Base-by-base conservation (phyloP, 2,797 vertebrate genomes). In the Austrolebias charrua region DNA sequence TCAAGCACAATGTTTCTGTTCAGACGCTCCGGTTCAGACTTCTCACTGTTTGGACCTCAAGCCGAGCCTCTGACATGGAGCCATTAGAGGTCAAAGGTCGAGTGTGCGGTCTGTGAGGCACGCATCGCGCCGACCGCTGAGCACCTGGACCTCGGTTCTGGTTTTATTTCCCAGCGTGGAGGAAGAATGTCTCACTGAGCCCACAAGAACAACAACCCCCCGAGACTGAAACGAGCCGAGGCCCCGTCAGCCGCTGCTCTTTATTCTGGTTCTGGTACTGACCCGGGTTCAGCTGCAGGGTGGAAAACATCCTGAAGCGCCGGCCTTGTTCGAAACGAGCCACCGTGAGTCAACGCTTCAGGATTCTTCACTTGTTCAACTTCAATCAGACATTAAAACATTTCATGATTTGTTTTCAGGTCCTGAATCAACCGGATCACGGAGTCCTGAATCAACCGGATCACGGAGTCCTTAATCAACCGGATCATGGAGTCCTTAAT, bases 161-260 rank as follows among this genome's bases (percentile, higher is more conserved):
- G 46, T 46, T 12, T 29, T 47, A n/a, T 60, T 57, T 9, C 55
- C 60, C 47, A 38, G 45, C 66, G 44, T n/a, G 50, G 50, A 0
- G 1, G 49, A 60, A 60, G 44, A 63, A 71, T 49, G 19, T 38
- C 10, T 59, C 15, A 13, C 7, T 66, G 44, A 53, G 28, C 3
- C 11, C 10, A 50, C 20, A 52, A 19, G 48, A 52, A 60, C 7
- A 35, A 55, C 33, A 35, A 35, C n/a, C n/a, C n/a, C n/a, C n/a
- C n/a, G n/a, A n/a, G n/a, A 35, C 4, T 4, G 33, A 35, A 8
- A 35, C 33, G 2, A 31, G 29, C 33, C 7, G 8, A 35, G 33
- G 33, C 33, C 33, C 8, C 2, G n/a, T 9, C 33, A 35, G 33
- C 33, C 33, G 4, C 33, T 35, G 33, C 33, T 35, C 9, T 35